A percentile compares a stretch with the other conserved stretches of the same genome.
phyloP scores from a whole-genome alignment of 2,113 vertebrate species.

The Leptodactylus fuscus region DNA sequence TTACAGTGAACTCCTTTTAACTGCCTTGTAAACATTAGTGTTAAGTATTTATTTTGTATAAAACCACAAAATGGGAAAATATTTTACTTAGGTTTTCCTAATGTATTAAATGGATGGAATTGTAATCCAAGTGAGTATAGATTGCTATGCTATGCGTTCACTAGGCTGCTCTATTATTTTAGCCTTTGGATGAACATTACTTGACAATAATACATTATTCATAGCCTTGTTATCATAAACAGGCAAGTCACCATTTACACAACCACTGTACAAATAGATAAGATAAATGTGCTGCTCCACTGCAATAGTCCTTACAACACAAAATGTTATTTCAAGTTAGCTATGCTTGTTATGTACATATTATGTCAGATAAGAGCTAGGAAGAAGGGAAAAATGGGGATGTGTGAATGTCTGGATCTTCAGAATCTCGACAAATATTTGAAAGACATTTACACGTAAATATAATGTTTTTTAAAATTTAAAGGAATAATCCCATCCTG shows the following conservation, averaged over 20 bases:
- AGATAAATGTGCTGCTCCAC: neutral
- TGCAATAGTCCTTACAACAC: neutral
- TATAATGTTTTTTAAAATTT: too few relatives aligned
- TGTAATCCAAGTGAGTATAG: neutral
- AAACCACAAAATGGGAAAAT: neutral
- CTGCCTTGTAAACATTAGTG: neutral
- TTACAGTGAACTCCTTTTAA: neutral
- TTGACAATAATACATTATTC: constrained; percentile 13
- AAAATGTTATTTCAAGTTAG: neutral
- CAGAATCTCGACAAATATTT: too few relatives aligned
- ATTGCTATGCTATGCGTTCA: constrained; percentile 23
- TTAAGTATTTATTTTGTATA: constrained; percentile 16
- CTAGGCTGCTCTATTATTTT: constrained; percentile 19
- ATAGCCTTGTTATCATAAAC: constrained; percentile 13
- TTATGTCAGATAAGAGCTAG: neutral
- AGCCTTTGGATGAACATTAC: constrained; percentile 20
- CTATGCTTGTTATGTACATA: neutral
- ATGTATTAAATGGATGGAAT: neutral
- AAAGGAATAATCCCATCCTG: too few relatives aligned
- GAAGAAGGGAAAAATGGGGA: neutral
- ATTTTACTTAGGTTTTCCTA: constrained; percentile 2
- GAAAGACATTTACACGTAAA: too few relatives aligned
- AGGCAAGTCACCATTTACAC: neutral
- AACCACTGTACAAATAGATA: constrained; percentile 2
- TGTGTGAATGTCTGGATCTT: too few relatives aligned